phyloP scores from a whole-genome alignment of 2,888 invertebrate genomes.

The Caenorhabditis afra region DNA sequence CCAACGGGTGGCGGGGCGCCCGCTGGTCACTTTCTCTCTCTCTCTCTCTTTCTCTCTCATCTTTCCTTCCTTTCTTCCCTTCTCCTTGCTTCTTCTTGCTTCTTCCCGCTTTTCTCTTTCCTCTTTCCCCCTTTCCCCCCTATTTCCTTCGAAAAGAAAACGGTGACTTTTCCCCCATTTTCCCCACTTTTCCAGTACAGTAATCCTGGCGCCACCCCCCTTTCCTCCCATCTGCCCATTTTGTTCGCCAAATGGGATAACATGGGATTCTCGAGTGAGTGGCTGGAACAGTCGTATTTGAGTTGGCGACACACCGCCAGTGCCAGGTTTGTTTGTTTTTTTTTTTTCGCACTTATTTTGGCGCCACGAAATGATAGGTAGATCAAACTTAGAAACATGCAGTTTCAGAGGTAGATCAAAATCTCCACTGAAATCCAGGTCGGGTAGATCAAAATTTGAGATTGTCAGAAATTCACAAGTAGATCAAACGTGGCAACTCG shows the following conservation, averaged over 20 bases:
- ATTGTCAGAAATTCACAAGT: too few species aligned
- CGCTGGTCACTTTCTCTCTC: constrained; percentile 28
- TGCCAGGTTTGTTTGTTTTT: constrained; percentile 41
- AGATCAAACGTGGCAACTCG: too few species aligned
- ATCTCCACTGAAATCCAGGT: too few species aligned
- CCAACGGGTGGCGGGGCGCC: constrained; percentile 42
- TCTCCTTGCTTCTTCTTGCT: not conserved
- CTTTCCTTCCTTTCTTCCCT: constrained; percentile 11
- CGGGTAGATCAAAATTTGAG: too few species aligned
- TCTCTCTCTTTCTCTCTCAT: constrained; percentile 22
- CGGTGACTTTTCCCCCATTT: too few species aligned
- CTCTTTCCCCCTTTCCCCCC: constrained; percentile 7
- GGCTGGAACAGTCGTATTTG: constrained; percentile 60
- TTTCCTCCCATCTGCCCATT: too few species aligned
- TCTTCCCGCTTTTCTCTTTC: constrained; percentile 2
- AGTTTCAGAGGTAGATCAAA: not conserved
- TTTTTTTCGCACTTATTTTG: too few species aligned
- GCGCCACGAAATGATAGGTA: not conserved
- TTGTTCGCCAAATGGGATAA: too few species aligned
- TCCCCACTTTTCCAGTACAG: too few species aligned
- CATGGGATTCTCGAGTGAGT: constrained; percentile 62
- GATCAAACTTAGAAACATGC: not conserved
- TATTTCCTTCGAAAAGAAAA: constrained; percentile 30
- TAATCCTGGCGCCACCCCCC: too few species aligned
- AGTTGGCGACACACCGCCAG: constrained; percentile 51